Evolutionary conservation across 2,113 vertebrate genomes (phyloP).

Genomic region (Natator depressus): DNA sequence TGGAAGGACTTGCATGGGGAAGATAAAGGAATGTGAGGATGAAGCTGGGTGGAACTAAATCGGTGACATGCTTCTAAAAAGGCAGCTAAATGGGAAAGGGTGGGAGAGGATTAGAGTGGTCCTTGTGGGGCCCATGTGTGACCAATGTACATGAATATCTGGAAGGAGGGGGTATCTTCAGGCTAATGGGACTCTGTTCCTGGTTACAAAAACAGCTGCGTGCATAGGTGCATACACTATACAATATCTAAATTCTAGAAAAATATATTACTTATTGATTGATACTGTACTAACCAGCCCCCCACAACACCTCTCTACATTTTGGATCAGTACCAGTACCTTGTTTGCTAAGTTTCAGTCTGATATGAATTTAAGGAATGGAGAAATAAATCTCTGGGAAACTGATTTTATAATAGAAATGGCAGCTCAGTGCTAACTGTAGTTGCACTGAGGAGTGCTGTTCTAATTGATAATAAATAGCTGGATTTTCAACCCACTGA

Average conservation of each 20-base stretch:
- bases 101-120: not conserved
- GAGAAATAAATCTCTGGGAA: conserved; percentile 60
- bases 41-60: not conserved
- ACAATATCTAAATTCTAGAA: not conserved
- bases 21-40: not conserved
- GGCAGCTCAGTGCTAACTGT: not conserved
- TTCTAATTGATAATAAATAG: conserved; percentile 55
- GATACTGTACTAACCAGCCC: conserved; percentile 33
- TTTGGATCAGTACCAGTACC: not conserved
- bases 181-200: not conserved
- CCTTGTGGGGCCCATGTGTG: not conserved
- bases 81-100: not conserved
- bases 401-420: conserved; percentile 65
- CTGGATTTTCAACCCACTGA: conserved; percentile 34
- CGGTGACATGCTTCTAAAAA: not conserved
- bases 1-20: not conserved
- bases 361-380: conserved; percentile 33
- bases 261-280: conserved; percentile 14
- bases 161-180: not conserved
- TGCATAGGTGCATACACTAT: not conserved
- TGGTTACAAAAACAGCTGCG: not conserved
- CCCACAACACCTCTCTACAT: not conserved
- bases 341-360: not conserved
- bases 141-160: not conserved
- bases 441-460: conserved; percentile 38